phyloP scores from a whole-genome alignment of 1,140 invertebrate genomes.

The Leptinotarsa defecta region DNA sequence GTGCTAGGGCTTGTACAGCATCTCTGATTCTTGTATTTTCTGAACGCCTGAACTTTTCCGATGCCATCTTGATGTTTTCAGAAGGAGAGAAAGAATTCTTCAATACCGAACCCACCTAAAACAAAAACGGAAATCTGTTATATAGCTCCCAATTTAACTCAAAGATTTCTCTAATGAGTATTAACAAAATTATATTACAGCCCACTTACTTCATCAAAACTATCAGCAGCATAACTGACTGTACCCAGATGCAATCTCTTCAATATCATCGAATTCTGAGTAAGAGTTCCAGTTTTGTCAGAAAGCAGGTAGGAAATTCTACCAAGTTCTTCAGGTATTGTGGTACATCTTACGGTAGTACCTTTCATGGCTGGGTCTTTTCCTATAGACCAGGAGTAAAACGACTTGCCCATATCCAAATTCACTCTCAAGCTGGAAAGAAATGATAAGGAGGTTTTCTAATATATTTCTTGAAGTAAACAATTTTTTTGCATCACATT shows the following conservation, averaged over 20 bases:
- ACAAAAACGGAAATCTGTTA: neutral
- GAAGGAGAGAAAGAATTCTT: conserved; percentile 53
- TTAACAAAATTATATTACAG: too few relatives aligned
- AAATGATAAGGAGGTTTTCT: conserved; percentile 18
- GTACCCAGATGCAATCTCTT: conserved; percentile 92
- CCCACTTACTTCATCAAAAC: conserved; percentile 78
- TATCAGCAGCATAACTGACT: conserved; percentile 83
- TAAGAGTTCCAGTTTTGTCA: conserved; percentile 98
- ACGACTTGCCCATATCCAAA: conserved; percentile 97
- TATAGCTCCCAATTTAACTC: too few relatives aligned
- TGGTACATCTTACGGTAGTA: conserved; percentile 97
- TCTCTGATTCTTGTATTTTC: conserved; percentile 84
- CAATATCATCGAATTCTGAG: conserved; percentile 99
- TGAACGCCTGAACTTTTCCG: conserved; percentile 58
- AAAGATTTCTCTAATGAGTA: too few relatives aligned
- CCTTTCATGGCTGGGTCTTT: conserved; percentile 90
- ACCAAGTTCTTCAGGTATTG: conserved; percentile 98
- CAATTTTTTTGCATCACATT: neutral
- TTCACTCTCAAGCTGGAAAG: conserved; percentile 89
- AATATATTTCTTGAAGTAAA: neutral
- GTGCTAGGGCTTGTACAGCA: conserved; percentile 89
- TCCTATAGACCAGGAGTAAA: conserved; percentile 97
- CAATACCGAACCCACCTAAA: conserved; percentile 53
- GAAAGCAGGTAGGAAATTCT: conserved; percentile 93
- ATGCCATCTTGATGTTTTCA: conserved; percentile 23